Evolutionary conservation across 2,113 vertebrate species (phyloP).

Genomic region (Pipa parva): DNA sequence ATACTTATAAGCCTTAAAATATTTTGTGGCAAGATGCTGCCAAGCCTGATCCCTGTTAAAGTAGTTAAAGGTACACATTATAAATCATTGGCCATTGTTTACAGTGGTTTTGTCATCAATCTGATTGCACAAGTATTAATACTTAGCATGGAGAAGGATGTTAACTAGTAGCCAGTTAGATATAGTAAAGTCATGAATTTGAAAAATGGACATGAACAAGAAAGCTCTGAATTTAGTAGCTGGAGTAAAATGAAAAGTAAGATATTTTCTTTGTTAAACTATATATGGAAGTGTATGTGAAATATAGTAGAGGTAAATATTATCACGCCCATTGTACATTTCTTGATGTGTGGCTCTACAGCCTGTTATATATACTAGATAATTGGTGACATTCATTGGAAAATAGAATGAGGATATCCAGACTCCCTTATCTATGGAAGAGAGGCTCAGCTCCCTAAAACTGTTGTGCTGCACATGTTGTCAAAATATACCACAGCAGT

Average conservation of each 20-base stretch:
- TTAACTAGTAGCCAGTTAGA: constrained; percentile 23
- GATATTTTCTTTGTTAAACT: too few species aligned
- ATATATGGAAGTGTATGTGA: too few species aligned
- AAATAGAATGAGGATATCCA: too few species aligned
- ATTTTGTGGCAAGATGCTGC: not conserved
- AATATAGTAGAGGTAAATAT: too few species aligned
- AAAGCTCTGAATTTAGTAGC: constrained; percentile 26
- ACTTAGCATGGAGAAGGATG: constrained; percentile 6
- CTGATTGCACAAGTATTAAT: constrained; percentile 24
- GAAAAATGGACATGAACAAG: not conserved
- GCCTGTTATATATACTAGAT: too few species aligned
- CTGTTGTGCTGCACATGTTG: too few species aligned
- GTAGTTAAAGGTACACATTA: constrained; percentile 8
- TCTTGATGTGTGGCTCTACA: too few species aligned
- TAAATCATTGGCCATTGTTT: constrained; percentile 24
- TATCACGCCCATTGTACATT: too few species aligned
- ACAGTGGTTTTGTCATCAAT: constrained; percentile 6
- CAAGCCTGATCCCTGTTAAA: constrained; percentile 20
- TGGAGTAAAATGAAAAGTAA: constrained; percentile 8
- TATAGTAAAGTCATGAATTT: constrained; percentile 21
- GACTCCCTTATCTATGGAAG: too few species aligned
- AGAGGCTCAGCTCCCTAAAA: too few species aligned
- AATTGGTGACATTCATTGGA: too few species aligned
- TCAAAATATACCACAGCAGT: too few species aligned
- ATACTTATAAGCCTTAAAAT: constrained; percentile 1